phyloP scores from a whole-genome alignment of 2,797 vertebrate genomes.

The Lophius americanus region DNA sequence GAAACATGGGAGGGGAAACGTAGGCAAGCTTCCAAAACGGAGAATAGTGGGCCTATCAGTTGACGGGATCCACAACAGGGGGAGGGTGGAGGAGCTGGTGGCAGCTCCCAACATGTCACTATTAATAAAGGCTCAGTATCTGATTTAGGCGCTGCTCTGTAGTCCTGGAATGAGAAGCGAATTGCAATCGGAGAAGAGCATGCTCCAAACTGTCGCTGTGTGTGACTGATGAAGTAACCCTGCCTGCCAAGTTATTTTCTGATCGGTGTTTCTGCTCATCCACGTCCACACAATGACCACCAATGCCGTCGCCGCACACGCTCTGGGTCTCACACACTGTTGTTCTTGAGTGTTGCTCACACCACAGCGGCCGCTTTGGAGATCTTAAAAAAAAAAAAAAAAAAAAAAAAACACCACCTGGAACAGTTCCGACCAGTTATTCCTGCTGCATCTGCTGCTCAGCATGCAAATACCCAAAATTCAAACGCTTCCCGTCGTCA shows the following conservation, averaged over 20 bases:
- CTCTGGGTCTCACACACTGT: conserved; percentile 45
- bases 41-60: conserved; percentile 54
- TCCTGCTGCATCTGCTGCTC: conserved; percentile 1
- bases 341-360: conserved; percentile 20
- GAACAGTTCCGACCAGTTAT: conserved; percentile 12
- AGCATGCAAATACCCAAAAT: conserved; percentile 31
- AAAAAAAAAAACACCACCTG: too few relatives aligned
- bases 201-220: conserved; percentile 48
- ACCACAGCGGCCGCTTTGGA: conserved; percentile 11
- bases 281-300: conserved; percentile 39
- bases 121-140: conserved; percentile 77
- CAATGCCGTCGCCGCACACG: conserved; percentile 44
- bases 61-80: conserved; percentile 23
- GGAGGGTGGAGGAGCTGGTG: conserved; percentile 20
- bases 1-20: conserved; percentile 63
- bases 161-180: conserved; percentile 70
- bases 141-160: conserved; percentile 65
- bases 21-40: conserved; percentile 71
- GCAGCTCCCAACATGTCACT: conserved; percentile 63
- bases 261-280: conserved; percentile 50
- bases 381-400: conserved; percentile 8
- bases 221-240: conserved; percentile 66
- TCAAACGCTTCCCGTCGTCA: conserved; percentile 4
- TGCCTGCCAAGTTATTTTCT: conserved; percentile 60
- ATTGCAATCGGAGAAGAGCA: conserved; percentile 61